phyloP scores from a whole-genome alignment of 2,888 invertebrate species.

The Phaonia tiefii region DNA sequence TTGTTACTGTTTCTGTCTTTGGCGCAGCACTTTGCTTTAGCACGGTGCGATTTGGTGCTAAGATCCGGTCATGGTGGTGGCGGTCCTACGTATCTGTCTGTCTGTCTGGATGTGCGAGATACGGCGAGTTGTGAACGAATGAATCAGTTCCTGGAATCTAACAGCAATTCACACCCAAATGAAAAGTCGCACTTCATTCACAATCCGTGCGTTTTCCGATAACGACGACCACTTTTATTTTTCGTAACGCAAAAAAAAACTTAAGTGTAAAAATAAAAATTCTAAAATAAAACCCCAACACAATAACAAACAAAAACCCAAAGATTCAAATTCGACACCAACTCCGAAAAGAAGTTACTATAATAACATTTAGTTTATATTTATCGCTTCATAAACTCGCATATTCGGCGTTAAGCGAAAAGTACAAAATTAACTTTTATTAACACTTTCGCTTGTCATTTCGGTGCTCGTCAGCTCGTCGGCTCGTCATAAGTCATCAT shows the following conservation, averaged over 20 bases:
- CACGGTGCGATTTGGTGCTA: conserved; percentile 35
- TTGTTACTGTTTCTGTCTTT: conserved; percentile 60
- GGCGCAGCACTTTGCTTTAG: conserved; percentile 11
- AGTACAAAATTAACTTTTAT: conserved; percentile 1
- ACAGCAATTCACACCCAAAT: conserved; percentile 80
- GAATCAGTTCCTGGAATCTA: conserved; percentile 79
- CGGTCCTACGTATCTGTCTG: conserved; percentile 26
- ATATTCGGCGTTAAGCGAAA: no score
- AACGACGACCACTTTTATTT: conserved; percentile 72
- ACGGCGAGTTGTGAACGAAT: conserved; percentile 38
- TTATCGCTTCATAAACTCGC: no score
- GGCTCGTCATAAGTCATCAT: not conserved
- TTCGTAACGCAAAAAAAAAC: conserved; percentile 46
- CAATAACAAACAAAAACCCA: conserved; percentile 55
- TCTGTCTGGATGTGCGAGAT: conserved; percentile 27
- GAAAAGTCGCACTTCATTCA: conserved; percentile 79
- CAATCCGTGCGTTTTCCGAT: conserved; percentile 76
- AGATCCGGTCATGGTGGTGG: conserved; percentile 41
- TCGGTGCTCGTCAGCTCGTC: not conserved
- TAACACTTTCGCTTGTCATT: conserved; percentile 33
- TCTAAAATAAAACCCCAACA: conserved; percentile 66
- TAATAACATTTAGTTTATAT: conserved; percentile 43
- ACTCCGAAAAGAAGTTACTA: conserved; percentile 43
- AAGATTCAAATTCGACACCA: conserved; percentile 54
- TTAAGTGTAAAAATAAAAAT: conserved; percentile 31